Evolutionary conservation across 2,113 vertebrate species (phyloP), one percentile per base, ranked within the genome.

Genomic region (Sterna hirundo): DNA sequence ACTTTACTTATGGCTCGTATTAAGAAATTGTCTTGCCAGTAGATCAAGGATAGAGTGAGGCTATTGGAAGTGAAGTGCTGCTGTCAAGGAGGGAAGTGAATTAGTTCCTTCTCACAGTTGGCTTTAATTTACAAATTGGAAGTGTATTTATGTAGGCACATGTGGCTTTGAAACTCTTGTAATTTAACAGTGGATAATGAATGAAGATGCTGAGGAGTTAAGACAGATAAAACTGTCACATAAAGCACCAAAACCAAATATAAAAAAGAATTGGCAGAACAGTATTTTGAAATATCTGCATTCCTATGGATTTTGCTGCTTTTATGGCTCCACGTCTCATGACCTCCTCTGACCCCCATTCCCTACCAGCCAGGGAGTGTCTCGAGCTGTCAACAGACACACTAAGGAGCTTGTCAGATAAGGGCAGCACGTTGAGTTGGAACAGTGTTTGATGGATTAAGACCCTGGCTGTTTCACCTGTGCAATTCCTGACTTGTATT

Each of bases 361-460:
- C 90, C 57, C 61, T 71, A 54, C 47, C 86, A 96, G 86, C 57
- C 72, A 81, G 76, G 38, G 60, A 84, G 36, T 84, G 58, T 94
- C 86, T 87, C 82, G 60, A 94, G 86, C 86, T 96, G 95, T 92
- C 94, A 94, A 57, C 61, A 79, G 74, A 29, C 64, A 69, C 58
- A 32, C 86, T 96, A 94, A 96, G 66, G 86, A 97, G 91, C 91
- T 94, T 96, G 96, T 96, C 93, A 95, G 83, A 84, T 92, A 94
- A 93, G 58, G 69, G 51, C 65, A 94, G 65, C 54, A 34, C 79
- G 89, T 94, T 72, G 91, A 94, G 74, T 72, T 87, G 69, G 78
- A 94, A 13, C 57, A 91, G 40, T 65, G 52, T 70, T 94, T 93
- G 93, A 94, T 94, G 88, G 88, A 97, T 96, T 93, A 90, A 96